phyloP scores from a whole-genome alignment of 1,140 invertebrate species.

The Chironomus tepperi region DNA sequence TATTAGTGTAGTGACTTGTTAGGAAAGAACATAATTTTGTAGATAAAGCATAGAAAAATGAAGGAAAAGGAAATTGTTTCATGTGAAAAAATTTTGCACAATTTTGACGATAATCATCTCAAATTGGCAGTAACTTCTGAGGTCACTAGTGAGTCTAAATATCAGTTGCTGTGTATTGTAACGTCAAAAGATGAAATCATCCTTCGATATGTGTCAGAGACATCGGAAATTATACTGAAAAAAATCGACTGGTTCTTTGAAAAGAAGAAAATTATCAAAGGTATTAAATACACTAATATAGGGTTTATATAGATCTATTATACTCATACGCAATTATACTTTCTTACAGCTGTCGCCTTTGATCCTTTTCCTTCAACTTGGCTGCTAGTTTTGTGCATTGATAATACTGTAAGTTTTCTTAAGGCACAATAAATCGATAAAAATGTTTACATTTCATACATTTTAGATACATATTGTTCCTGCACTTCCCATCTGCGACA shows the following conservation, averaged over 20 bases:
- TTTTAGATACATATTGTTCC: conserved; percentile 35
- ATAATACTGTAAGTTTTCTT: conserved; percentile 32
- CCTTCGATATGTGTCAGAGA: conserved; percentile 38
- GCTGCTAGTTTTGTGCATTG: conserved; percentile 51
- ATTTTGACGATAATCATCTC: not conserved
- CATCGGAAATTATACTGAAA: conserved; percentile 45
- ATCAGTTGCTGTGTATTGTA: conserved; percentile 36
- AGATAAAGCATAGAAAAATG: not conserved
- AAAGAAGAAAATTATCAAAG: conserved; percentile 48
- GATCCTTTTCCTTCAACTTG: conserved; percentile 55
- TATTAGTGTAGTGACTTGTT: no score
- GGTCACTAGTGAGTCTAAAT: not conserved
- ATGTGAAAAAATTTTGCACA: not conserved
- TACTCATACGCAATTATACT: not conserved
- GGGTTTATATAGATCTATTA: not conserved
- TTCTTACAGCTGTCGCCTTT: conserved; percentile 38
- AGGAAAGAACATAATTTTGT: not conserved
- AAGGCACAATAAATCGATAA: not conserved
- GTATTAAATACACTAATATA: conserved; percentile 42
- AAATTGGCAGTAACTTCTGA: not conserved
- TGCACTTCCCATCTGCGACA: conserved; percentile 31
- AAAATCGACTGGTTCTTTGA: conserved; percentile 58
- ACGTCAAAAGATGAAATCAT: conserved; percentile 39
- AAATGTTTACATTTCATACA: not conserved
- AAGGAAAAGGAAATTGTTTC: not conserved